Percentiles rank a stretch among this genome's conserved stretches.
These are phyloP conservation scores for Glyphotaelius pellucidus DNA, from an alignment of 2,888 invertebrate species.

Conservation along the genomic window DNA sequence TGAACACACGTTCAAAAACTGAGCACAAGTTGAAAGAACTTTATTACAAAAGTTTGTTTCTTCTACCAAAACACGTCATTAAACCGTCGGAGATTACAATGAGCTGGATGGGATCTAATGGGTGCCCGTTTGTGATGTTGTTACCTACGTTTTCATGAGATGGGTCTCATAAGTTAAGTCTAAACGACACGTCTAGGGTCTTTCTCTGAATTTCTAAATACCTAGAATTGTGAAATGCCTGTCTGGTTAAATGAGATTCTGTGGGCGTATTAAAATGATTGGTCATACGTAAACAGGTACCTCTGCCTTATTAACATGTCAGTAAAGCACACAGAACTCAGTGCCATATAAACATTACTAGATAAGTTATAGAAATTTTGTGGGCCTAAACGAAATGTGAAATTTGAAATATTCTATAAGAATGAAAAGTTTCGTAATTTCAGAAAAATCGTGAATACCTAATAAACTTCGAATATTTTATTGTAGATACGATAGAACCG, in stretches of 20 bases:
- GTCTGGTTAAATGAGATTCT: neutral
- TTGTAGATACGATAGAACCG: too few species aligned
- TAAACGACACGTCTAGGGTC: neutral
- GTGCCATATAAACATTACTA: neutral
- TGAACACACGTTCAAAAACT: neutral
- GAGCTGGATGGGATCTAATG: neutral
- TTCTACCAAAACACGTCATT: constrained; percentile 38
- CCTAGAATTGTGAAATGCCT: neutral
- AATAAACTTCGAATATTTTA: too few species aligned
- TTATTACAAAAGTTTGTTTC: constrained; percentile 4
- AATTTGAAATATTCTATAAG: neutral
- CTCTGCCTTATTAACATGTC: neutral
- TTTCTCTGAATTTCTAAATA: neutral
- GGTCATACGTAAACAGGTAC: neutral
- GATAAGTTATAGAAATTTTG: neutral
- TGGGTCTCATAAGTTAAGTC: neutral
- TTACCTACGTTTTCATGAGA: neutral
- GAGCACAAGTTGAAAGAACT: neutral
- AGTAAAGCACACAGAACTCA: neutral
- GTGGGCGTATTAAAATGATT: neutral
- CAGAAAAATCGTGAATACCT: too few species aligned
- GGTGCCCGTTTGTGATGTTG: neutral
- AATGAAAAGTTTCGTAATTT: neutral
- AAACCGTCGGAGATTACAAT: constrained; percentile 10
- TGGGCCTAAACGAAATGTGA: too few species aligned